Evolutionary conservation across 2,888 invertebrate species (phyloP), one percentile per base, ranked within the genome.

Genomic region (Emmelina monodactyla): DNA sequence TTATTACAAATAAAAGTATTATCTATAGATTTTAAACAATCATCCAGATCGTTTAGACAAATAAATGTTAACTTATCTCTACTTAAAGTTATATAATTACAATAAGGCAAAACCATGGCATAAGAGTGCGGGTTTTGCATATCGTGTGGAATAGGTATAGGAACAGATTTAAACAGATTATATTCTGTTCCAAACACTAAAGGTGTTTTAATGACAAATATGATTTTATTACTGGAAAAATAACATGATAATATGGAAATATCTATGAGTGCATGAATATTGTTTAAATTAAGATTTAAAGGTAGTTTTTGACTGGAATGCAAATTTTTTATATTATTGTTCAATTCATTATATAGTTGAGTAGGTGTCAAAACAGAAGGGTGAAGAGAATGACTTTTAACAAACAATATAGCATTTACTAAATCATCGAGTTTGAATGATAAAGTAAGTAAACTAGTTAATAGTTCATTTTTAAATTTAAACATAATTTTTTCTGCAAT

Each of bases 381-480:
- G 12, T 38, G 30, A n/a, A 41, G 22, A 32, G 34, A 29, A 34
- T 41, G 34, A 7, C n/a, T 12, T 16, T 38, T 38, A 14, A 30
- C 33, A 32, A 33, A 32, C 15, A 31, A 15, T 11, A 35, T 22
- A 6, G 11, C 16, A 22, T 28, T 35, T 9, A 38, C 11, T 10
- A 35, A 31, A 19, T 42, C 34, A 31, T 39, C 37, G 10, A 37
- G 11, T 22, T 39, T 39, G 28, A 42, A 42, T 16, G 35, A 39
- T 28, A 42, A 33, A 13, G 36, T 37, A 25, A 39, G 22, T n/a
- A 42, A 16, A 25, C 29, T 37, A 14, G 30, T 32, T 14, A 33
- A 33, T 33, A 39, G 22, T 4, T 37, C 34, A 33, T 39, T 39
- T 14, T 35, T 13, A 3, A 37, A 29, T 12, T 16, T 30, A 16